Conservation (phyloP, 2,113 vertebrate species). For the Istiophorus platypterus region DNA sequence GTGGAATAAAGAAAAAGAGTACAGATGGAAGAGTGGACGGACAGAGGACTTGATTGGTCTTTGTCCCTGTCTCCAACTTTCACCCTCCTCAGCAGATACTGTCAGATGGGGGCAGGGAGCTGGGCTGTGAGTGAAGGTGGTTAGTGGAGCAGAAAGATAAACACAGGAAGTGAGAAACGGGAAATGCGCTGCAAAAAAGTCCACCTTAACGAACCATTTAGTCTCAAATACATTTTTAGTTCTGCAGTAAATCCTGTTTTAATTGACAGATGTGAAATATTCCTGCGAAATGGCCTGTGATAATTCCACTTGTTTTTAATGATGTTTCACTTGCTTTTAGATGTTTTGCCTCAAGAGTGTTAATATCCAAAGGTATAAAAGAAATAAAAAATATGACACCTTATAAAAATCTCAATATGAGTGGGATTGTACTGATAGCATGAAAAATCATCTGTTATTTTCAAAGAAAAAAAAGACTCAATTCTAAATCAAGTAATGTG, state of each 20-base stretch:
- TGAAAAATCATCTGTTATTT: neutral
- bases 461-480: neutral
- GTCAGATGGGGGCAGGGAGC: conserved; percentile 59
- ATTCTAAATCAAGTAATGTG: neutral
- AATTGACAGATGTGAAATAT: conserved; percentile 50
- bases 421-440: neutral
- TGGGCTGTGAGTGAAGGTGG: conserved; percentile 29
- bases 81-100: conserved; percentile 63
- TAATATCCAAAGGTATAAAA: conserved; percentile 11
- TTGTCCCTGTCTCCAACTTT: conserved; percentile 61
- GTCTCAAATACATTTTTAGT: conserved; percentile 43
- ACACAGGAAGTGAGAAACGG: conserved; percentile 18
- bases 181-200: conserved; percentile 32
- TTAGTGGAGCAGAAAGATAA: conserved; percentile 69
- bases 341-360: conserved; percentile 21
- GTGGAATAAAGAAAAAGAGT: neutral
- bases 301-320: conserved; percentile 37
- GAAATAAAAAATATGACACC: neutral
- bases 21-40: conserved; percentile 32
- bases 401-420: neutral
- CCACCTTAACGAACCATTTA: conserved; percentile 52
- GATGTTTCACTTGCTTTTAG: conserved; percentile 1
- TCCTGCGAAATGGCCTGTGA: conserved; percentile 45
- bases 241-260: conserved; percentile 46
- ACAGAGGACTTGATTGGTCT: conserved; percentile 39